Conservation (phyloP, 2,797 vertebrate species). For the Manis pentadactyla region DNA sequence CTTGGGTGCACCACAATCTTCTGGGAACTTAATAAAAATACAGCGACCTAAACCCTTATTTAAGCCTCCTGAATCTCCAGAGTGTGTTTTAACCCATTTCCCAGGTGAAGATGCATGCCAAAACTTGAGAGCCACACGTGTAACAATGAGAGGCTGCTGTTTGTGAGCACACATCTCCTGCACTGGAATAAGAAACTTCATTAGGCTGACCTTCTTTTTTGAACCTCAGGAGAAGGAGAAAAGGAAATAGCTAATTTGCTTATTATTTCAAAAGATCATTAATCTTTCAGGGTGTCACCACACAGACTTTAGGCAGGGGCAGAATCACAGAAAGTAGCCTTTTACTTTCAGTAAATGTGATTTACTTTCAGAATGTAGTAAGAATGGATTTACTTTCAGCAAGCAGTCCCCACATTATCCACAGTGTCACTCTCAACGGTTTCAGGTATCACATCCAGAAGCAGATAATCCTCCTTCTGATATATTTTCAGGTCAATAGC, state of each 20-base stretch:
- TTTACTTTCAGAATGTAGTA: too few relatives aligned
- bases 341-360: slow-evolving; percentile 11
- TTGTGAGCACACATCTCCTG: background rate
- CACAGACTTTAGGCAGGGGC: background rate
- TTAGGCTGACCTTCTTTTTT: background rate
- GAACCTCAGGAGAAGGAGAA: background rate
- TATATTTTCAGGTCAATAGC: too few relatives aligned
- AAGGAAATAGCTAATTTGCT: slow-evolving; percentile 32
- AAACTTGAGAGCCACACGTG: background rate
- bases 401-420: too few relatives aligned
- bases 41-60: background rate
- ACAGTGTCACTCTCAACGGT: too few relatives aligned
- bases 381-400: too few relatives aligned
- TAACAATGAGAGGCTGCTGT: background rate
- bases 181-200: background rate
- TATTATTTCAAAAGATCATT: slow-evolving; percentile 29
- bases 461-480: too few relatives aligned
- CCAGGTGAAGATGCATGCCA: background rate
- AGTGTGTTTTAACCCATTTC: background rate
- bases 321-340: background rate
- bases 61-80: background rate
- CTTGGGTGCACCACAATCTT: background rate
- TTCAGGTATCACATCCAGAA: too few relatives aligned
- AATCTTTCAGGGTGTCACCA: background rate
- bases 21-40: background rate